These are phyloP conservation scores for Edolisoma coerulescens DNA, from an alignment of 2,113 vertebrate genomes.

Conservation along the genomic window DNA sequence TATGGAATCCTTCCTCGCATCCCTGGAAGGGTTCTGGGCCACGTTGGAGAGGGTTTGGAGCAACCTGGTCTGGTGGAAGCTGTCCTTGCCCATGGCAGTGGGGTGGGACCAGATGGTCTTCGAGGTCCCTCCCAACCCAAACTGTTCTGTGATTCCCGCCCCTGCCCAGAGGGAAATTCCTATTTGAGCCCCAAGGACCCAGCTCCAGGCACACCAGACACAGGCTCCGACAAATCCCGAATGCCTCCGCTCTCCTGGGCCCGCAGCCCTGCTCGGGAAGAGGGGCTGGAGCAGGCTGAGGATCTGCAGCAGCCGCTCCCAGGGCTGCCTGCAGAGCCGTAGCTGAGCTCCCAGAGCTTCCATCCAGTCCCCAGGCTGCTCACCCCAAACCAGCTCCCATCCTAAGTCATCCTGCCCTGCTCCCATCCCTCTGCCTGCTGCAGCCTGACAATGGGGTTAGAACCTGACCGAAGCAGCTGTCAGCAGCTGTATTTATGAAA, in stretches of 20 bases:
- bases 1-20: not conserved
- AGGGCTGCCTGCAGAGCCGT: not conserved
- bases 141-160: not conserved
- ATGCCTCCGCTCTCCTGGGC: not conserved
- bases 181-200: not conserved
- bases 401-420: not conserved
- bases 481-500: not conserved
- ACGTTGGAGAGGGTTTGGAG: not conserved
- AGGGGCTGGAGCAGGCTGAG: not conserved
- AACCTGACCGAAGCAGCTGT: not conserved
- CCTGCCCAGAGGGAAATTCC: not conserved
- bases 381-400: not conserved
- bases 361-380: not conserved
- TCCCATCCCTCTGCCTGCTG: not conserved
- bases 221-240: not conserved
- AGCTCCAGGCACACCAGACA: not conserved
- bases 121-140: not conserved
- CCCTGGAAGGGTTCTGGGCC: not conserved
- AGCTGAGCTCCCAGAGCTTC: not conserved
- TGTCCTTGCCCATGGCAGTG: not conserved
- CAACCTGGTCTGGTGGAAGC: not conserved
- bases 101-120: not conserved
- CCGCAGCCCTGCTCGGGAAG: fast-evolving
- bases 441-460: not conserved
- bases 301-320: not conserved